Percentiles rank a stretch among this genome's conserved stretches.
Evolutionary conservation across 2,888 invertebrate genomes (phyloP).

Genomic region (Tethea ocularis): DNA sequence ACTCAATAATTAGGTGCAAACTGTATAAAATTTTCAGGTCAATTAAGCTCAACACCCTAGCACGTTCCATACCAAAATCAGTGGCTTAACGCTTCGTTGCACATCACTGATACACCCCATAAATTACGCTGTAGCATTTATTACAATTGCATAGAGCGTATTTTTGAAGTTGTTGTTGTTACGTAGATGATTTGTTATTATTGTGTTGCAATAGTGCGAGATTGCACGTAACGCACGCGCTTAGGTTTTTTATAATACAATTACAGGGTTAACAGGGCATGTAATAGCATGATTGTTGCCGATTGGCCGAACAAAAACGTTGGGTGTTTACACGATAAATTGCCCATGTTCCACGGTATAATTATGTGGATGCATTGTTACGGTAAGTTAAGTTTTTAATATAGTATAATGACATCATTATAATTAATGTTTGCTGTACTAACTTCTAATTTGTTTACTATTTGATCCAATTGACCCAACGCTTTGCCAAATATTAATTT

Average conservation of each 20-base stretch:
- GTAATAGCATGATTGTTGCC: slow-evolving; percentile 53
- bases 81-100: slow-evolving; percentile 48
- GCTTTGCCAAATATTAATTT: no score
- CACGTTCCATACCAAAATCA: slow-evolving; percentile 56
- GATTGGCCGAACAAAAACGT: slow-evolving; percentile 56
- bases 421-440: neutral
- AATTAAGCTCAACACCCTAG: slow-evolving; percentile 59
- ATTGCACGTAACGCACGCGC: slow-evolving; percentile 46
- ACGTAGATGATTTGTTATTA: slow-evolving; percentile 5
- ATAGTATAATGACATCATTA: neutral
- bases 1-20: slow-evolving; percentile 55
- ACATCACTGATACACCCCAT: slow-evolving; percentile 13
- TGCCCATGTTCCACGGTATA: slow-evolving; percentile 16
- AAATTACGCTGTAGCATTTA: slow-evolving; percentile 17
- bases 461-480: no score
- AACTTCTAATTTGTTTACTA: neutral
- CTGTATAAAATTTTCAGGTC: slow-evolving; percentile 57
- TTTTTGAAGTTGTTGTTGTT: slow-evolving; percentile 12
- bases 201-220: slow-evolving; percentile 33
- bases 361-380: neutral
- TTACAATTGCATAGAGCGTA: slow-evolving; percentile 13
- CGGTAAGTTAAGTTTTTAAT: neutral
- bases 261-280: slow-evolving; percentile 67
- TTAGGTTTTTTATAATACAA: slow-evolving; percentile 59
- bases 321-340: slow-evolving; percentile 39